phyloP scores from a whole-genome alignment of 37 sponge, comb jelly and placozoan species.

The Amphimedon queenslandica region DNA sequence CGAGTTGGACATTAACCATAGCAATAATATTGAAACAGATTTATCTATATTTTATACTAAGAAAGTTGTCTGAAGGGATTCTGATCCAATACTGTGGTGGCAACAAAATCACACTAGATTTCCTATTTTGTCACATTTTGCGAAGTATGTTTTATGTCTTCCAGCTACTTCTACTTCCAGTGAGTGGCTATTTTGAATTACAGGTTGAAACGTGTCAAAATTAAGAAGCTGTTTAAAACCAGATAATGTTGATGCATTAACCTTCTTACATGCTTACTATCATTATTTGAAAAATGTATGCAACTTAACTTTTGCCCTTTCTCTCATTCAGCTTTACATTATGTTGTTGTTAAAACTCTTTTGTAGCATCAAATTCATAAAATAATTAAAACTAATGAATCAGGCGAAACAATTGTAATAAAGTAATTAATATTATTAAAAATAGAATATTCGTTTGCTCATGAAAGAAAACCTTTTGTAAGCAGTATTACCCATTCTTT shows the following conservation, averaged over 20 bases:
- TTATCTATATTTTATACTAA: neutral
- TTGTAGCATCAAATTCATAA: too few species aligned
- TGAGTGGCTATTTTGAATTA: neutral
- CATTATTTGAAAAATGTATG: too few species aligned
- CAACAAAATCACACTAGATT: neutral
- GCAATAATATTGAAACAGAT: neutral
- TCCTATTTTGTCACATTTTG: constrained; percentile 8
- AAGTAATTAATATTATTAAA: too few species aligned
- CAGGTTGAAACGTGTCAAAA: neutral
- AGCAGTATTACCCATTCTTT: neutral
- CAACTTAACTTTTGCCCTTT: too few species aligned
- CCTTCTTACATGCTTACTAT: neutral
- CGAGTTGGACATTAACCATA: neutral
- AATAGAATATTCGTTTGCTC: neutral
- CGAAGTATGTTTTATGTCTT: neutral
- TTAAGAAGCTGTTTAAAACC: constrained; percentile 7
- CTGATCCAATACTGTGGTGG: constrained; percentile 18
- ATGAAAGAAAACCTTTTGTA: too few species aligned
- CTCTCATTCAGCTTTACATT: too few species aligned
- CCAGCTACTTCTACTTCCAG: constrained; percentile 24
- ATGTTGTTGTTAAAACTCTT: neutral
- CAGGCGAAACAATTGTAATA: neutral
- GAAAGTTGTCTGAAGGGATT: neutral
- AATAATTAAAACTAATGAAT: neutral
- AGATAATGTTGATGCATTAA: neutral